Evolutionary conservation across 2,113 vertebrate genomes (phyloP).

Genomic region (Albula glossodonta): DNA sequence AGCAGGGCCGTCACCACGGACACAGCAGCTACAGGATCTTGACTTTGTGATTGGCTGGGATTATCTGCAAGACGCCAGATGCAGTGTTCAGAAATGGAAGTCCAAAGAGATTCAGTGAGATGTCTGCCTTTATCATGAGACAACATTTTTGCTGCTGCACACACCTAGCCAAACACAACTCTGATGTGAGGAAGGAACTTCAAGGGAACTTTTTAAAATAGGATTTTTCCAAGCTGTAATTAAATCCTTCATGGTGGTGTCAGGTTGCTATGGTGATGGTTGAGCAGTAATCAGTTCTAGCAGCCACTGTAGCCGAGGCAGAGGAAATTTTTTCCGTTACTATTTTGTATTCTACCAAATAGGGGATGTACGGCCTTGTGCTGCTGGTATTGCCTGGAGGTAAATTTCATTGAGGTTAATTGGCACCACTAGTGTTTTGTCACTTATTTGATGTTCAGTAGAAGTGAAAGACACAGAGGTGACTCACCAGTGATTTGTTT

Average conservation of each 20-base stretch:
- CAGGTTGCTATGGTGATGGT: constrained; percentile 11
- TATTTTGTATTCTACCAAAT: background rate
- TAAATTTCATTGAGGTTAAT: background rate
- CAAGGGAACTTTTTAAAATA: background rate
- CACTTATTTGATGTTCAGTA: background rate
- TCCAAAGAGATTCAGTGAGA: background rate
- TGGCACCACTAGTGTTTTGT: background rate
- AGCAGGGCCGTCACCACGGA: background rate
- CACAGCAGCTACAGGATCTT: background rate
- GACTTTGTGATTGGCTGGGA: background rate
- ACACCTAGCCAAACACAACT: background rate
- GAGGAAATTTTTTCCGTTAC: background rate
- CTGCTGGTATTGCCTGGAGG: background rate
- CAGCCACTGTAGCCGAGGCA: background rate
- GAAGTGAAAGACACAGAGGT: background rate
- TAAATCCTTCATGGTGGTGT: background rate
- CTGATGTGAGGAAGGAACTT: background rate
- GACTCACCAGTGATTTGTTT: background rate
- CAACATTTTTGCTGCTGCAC: background rate
- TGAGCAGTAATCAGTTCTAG: background rate
- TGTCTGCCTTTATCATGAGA: background rate
- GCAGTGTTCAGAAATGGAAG: background rate
- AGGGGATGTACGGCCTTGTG: background rate
- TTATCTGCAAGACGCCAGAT: background rate
- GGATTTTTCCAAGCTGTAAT: background rate